Evolutionary conservation across 2,888 invertebrate species (phyloP).

Genomic region (Pandemis corylana): DNA sequence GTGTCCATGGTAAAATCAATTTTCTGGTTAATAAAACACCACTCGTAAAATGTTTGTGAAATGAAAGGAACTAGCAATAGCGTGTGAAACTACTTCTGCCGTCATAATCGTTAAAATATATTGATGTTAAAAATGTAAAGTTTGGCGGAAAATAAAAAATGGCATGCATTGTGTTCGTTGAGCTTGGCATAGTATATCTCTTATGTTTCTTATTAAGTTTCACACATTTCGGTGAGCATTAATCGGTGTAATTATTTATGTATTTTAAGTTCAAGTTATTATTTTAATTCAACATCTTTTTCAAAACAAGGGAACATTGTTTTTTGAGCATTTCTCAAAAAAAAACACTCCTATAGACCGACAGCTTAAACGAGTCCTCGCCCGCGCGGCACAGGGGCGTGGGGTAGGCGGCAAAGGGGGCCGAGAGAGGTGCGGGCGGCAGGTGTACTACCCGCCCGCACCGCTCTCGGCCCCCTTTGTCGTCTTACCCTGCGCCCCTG

Average conservation of each 20-base stretch:
- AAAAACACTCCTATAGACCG: too few relatives aligned
- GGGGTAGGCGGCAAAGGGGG: too few relatives aligned
- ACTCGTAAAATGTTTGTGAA: not conserved
- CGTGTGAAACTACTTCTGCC: not conserved
- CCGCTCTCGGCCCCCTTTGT: too few relatives aligned
- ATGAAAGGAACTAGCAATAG: not conserved
- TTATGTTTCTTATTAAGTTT: not conserved
- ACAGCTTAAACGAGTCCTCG: too few relatives aligned
- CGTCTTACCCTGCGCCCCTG: too few relatives aligned
- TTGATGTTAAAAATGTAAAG: not conserved
- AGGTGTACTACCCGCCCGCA: too few relatives aligned
- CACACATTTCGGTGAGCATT: not conserved
- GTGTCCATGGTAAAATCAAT: constrained; percentile 51
- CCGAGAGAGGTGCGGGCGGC: too few relatives aligned
- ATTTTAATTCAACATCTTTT: too few relatives aligned
- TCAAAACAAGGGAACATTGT: too few relatives aligned
- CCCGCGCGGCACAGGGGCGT: too few relatives aligned
- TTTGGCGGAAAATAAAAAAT: not conserved
- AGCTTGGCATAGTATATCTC: not conserved
- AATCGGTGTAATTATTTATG: not conserved
- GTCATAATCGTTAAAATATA: not conserved
- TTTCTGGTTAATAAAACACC: constrained; percentile 9
- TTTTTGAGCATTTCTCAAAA: too few relatives aligned
- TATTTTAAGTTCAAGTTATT: not conserved
- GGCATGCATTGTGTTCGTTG: not conserved